Base-by-base conservation (phyloP, 37 sponge, comb jelly and placozoan genomes). In the Eunapius fragilis region DNA sequence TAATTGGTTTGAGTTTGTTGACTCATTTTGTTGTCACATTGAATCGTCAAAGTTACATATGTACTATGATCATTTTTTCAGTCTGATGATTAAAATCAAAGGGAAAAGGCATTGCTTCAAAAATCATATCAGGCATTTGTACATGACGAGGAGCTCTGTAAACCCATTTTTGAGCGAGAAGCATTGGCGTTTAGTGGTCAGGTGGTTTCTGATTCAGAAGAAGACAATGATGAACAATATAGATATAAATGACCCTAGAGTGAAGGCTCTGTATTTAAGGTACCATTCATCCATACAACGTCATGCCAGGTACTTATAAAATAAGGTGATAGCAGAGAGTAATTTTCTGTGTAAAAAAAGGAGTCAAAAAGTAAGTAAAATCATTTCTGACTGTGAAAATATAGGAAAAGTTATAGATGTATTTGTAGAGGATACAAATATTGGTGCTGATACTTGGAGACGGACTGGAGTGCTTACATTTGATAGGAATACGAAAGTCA, bases 141-240 rank as follows among this genome's bases (percentile, higher is more conserved):
- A 19, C 14, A 58, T 58, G 58, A 45, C 4, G 47, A 19, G 58
- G 58, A 58, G 19, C 14, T 58, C 14, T 17, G 58, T 58, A 17
- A 19, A 17, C 58, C 47, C 47, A 71, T 22, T 24, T n/a, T 11
- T 35, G 38, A 72, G 26, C 48, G 68, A 27, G 25, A 79, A 47
- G 80, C 80, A 79, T 25, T 45, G 35, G 70, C 82, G 22, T 33
- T 81, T n/a, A 81, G 70, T 81, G 71, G 82, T 33, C 24, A 34
- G 25, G 41, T 79, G 70, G 82, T 81, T 25, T 34, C 82, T 81
- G 82, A 81, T 70, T 69, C 72, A 25, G 82, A 81, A 33, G 25
- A 25, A 36, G 82, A 45, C 47, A 71, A 81, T 70, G 71, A 70
- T 25, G 82, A 81, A 25, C 71, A 81, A n/a, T 81, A 81, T 22